Base-by-base conservation (phyloP, 2,888 invertebrate genomes). In the Byasa hedistus region DNA sequence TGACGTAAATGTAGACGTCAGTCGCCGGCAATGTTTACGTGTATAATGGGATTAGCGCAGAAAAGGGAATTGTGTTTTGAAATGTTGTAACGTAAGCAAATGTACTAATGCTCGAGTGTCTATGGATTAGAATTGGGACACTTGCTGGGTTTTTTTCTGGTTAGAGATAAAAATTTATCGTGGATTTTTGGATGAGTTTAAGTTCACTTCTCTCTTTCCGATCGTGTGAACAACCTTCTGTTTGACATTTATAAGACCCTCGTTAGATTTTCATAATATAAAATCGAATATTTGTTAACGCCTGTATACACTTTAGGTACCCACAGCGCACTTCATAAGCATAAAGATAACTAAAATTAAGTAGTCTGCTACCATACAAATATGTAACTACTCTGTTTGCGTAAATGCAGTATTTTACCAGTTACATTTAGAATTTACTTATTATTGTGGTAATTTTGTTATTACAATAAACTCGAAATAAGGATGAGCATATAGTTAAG, bases 31-130 rank as follows among this genome's bases (percentile, higher is more conserved):
- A 76, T 87, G 85, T 89, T 87, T 89, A 84, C 81, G 77, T 73
- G 76, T 73, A 88, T 89, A 90, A 91, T 91, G 82, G 89, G 89
- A 90, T 90, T 91, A 90, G 76, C 75, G 77, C 75, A 73, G 76
- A 80, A 76, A 75, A 73, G 62, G 71, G 81, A 80, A 86, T 85
- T 66, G 60, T 71, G 69, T 73, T 72, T 71, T 69, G 70, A 72
- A 69, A 69, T 69, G 61, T 69, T 69, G 64, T 69, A 68, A 63
- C 60, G 39, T 60, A 66, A 62, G 44, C 65, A 54, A 55, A 66
- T 52, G 60, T 51, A 51, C 65, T 66, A 57, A 67, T 56, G 39
- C 21, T 55, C 36, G 51, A 39, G 55, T 55, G 55, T 57, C 32
- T 48, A 27, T 56, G 55, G 63, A 66, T 66, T 59, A 55, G 23